These are phyloP conservation scores for Kryptopterus vitreolus DNA, from an alignment of 2,797 vertebrate species.

Conservation along the genomic window DNA sequence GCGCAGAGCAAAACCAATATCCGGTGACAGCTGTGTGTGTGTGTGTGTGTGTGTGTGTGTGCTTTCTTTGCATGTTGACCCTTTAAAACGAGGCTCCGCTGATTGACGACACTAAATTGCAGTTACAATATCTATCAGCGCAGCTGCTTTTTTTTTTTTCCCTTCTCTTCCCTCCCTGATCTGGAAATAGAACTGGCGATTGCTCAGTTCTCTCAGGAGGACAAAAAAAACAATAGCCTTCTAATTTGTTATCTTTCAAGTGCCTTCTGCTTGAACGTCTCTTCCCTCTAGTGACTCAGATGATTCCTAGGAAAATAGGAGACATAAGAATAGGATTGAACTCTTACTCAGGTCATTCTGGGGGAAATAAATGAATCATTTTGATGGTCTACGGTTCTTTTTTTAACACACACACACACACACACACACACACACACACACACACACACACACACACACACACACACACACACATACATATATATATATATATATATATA, in stretches of 20 bases:
- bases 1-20: constrained; percentile 40
- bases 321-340: background rate
- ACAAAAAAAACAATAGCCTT: constrained; percentile 31
- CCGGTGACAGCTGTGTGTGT: constrained; percentile 36
- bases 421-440: no score
- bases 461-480: no score
- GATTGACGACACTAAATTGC: constrained; percentile 50
- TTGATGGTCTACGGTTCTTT: background rate
- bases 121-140: constrained; percentile 38
- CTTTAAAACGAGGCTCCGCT: constrained; percentile 20
- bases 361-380: background rate
- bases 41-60: constrained; percentile 33
- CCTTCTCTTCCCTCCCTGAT: background rate
- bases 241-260: constrained; percentile 30
- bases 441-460: no score
- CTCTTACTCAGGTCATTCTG: background rate
- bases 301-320: constrained; percentile 5
- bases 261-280: constrained; percentile 17
- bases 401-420: no score
- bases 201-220: constrained; percentile 13
- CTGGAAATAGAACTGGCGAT: constrained; percentile 47
- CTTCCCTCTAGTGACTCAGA: constrained; percentile 1
- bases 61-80: constrained; percentile 36
- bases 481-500: no score
- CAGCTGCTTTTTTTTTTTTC: constrained; percentile 27